Evolutionary conservation across 2,797 vertebrate species (phyloP), one percentile per base, ranked within the genome.

Genomic region (Semaprochilodus insignis): DNA sequence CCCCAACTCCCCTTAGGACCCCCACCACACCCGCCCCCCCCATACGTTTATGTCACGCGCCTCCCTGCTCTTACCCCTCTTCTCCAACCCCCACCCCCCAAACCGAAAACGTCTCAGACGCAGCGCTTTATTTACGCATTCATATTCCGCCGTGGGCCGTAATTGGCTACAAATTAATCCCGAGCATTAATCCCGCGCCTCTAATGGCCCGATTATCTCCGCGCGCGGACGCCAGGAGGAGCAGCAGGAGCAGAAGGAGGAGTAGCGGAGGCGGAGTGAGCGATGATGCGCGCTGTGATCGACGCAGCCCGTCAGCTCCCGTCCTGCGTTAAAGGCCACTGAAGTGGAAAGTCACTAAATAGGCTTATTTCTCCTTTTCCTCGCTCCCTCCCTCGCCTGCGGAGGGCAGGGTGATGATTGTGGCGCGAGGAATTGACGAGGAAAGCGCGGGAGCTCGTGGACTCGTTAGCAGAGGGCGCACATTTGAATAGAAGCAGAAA

Each of bases 131-230:
- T 94, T 94, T 95, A 96, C 94, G 93, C 93, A 91, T 94, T 93
- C 93, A 93, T 94, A 95, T 95, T 95, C 94, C 92, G 86, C 91
- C 90, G 73, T 78, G 89, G 88, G n/a, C 89, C 91, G 93, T 95
- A 96, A 96, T 96, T 95, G 95, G 94, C 94, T 96, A 95, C 96
- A 96, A 96, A 96, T 96, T 93, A 96, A 96, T 95, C 93, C 95
- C 93, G 94, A 91, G 94, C 91, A 96, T 96, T 93, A 96, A 96
- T 95, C 93, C 95, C 93, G 94, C 91, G 94, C 91, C 92, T 90
- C 91, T 95, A 95, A 95, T 94, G 92, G 95, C 89, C 94, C 93
- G 48, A 94, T 93, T 93, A 95, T 96, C 94, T 93, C 90, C 84
- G 91, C 91, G 87, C 84, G 91, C 73, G 87, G 85, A 91, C 77